Base-by-base conservation (phyloP, 2,113 vertebrate genomes). In the Laterallus jamaicensis region DNA sequence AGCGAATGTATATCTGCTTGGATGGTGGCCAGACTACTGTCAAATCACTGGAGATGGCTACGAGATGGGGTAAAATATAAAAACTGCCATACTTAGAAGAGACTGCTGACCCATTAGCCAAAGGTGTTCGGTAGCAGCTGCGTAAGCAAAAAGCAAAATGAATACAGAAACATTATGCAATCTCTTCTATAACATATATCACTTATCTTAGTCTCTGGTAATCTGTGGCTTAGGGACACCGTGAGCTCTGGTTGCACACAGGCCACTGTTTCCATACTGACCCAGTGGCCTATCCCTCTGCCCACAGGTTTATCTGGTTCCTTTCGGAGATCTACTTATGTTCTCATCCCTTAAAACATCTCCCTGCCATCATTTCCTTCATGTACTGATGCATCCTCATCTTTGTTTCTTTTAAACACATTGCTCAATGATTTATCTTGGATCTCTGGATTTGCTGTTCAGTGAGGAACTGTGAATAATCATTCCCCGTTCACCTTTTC, bases 1-100 rank as follows among this genome's bases (percentile, higher is more conserved):
- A 67, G 31, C 60, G 78, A 84, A 91, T 71, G 84, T 69, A 11
- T 94, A 94, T 76, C 83, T 91, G 55, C 83, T 87, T 94, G 91
- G 92, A 95, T 39, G 40, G 70, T 50, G 7, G 69, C 86, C 93
- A 87, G 28, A 3, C 40, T 82, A 44, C 93, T 90, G 88, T 94
- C 91, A 93, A 35, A 71, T 87, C 83, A 84, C 63, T 79, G 83
- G 58, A 92, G 74, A 94, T 69, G 35, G 29, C 73, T 94, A 84
- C 6, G 15, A 94, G 86, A 89, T 17, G 37, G 78, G 49, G 86
- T 49, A 84, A 92, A 92, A 88, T 22, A 81, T 1, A 64, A 92
- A 84, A 92, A 59, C 20, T 89, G 68, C 80, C 86, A 47, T 12
- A 28, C 52, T 47, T 58, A 79, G 77, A 58, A 87, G 68, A 87